phyloP scores from a whole-genome alignment of 2,888 invertebrate species.

The Diogma glabrata region DNA sequence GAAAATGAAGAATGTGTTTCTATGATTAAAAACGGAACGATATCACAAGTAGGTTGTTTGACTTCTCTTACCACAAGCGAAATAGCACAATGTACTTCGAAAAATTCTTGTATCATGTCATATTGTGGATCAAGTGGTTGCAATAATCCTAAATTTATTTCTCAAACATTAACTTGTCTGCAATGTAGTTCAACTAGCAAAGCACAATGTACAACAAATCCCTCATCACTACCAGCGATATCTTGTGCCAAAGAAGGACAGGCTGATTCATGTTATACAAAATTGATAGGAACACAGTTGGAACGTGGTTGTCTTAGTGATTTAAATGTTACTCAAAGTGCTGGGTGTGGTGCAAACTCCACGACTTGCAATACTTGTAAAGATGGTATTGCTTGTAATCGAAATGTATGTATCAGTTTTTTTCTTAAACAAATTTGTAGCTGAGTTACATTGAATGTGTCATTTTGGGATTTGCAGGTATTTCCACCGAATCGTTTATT shows the following conservation, averaged over 20 bases:
- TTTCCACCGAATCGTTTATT: conserved; percentile 4
- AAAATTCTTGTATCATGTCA: not conserved
- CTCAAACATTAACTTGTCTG: not conserved
- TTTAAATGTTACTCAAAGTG: not conserved
- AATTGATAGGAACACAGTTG: not conserved
- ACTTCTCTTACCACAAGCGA: not conserved
- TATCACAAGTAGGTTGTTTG: not conserved
- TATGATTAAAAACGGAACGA: not conserved
- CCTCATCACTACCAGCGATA: not conserved
- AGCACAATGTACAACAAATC: not conserved
- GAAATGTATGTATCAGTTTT: too few relatives aligned
- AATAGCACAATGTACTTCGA: not conserved
- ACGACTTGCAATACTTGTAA: not conserved
- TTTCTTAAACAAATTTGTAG: too few relatives aligned
- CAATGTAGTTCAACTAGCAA: not conserved
- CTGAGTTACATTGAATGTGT: too few relatives aligned
- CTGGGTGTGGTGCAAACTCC: not conserved
- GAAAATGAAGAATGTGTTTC: not conserved
- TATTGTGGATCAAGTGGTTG: not conserved
- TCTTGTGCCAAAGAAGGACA: not conserved
- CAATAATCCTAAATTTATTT: not conserved
- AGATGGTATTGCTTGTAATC: too few relatives aligned
- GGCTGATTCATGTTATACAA: not conserved
- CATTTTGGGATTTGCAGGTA: not conserved
- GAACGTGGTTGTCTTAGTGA: not conserved